phyloP scores from a whole-genome alignment of 2,888 invertebrate species.

The Euspilapteryx auroguttella region DNA sequence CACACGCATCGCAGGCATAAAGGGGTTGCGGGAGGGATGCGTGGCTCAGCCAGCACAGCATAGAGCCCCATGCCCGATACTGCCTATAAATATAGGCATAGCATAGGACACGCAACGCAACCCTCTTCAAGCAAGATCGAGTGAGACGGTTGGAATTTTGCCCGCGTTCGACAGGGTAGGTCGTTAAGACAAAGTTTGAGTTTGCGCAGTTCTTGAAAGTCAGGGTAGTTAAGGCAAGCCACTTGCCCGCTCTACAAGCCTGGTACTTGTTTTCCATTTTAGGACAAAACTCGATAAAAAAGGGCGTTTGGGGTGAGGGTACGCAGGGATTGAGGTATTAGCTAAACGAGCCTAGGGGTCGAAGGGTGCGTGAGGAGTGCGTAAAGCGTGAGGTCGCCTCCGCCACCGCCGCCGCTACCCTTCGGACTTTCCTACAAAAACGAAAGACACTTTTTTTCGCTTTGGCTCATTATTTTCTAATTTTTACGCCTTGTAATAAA shows the following conservation, averaged over 20 bases:
- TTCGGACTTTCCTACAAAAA: constrained; percentile 3
- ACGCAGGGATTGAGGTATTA: constrained; percentile 12
- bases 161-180: constrained; percentile 39
- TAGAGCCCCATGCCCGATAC: constrained; percentile 13
- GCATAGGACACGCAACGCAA: constrained; percentile 16
- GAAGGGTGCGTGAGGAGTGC: constrained; percentile 35
- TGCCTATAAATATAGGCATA: too few relatives aligned
- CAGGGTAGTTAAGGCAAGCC: constrained; percentile 34
- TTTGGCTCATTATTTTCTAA: too few relatives aligned
- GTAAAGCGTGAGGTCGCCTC: too few relatives aligned
- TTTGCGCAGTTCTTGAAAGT: constrained; percentile 44
- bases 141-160: constrained; percentile 16
- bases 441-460: too few relatives aligned
- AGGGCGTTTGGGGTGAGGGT: constrained; percentile 33
- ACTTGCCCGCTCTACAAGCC: constrained; percentile 33
- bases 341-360: constrained; percentile 19
- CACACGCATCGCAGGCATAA: constrained; percentile 37
- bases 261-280: constrained; percentile 61
- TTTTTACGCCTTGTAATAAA: too few relatives aligned
- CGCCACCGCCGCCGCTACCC: too few relatives aligned
- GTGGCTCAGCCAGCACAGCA: too few relatives aligned
- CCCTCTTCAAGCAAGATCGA: constrained; percentile 33
- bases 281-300: constrained; percentile 61
- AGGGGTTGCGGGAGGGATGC: constrained; percentile 36
- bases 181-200: constrained; percentile 35